Evolutionary conservation across 2,888 invertebrate species (phyloP), one percentile per base, ranked within the genome.

Genomic region (Epistrophe eligans): DNA sequence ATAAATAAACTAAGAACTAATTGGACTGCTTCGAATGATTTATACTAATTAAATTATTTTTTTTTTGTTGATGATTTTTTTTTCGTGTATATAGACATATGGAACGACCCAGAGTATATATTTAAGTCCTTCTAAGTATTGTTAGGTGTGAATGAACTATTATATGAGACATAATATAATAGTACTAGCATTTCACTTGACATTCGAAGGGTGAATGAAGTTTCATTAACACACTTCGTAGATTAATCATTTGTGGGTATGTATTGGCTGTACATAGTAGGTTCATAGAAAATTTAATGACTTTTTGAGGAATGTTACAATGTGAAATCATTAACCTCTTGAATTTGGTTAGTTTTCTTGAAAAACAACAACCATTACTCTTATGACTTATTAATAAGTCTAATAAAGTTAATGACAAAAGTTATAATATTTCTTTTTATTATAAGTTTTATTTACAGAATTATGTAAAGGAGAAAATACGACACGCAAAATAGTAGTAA

Each of bases 21-120:
- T 62, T 62, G 62, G 43, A 62, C 13, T 24, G 24, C 40, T 62
- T 24, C 8, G 43, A 43, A 24, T 62, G 62, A 62, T 62, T 62
- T 40, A 62, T 62, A 24, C 62, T 62, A 62, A 62, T 62, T 62
- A 43, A 62, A 62, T 13, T 62, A 43, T 40, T 40, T 60, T 58
- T 38, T 57, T 43, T 48, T 40, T 62, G 35, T 35, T 17, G 17
- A 19, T 58, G 17, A n/a, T 19, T 40, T 62, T 40, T 15, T 62
- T 24, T 62, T 2, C 1, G 35, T 35, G 35, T 35, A 32, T 24
- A 24, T 24, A 3, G 3, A 24, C 24, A 32, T 32, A 32, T 32
- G 2, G 24, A 24, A 24, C 1, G 24, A 24, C 24, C 24, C 24
- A 7, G 0, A 8, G 35, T 35, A 8, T 32, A 35, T 10, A n/a